Evolutionary conservation across 2,888 invertebrate species (phyloP).

Genomic region (Pandemis corylana): DNA sequence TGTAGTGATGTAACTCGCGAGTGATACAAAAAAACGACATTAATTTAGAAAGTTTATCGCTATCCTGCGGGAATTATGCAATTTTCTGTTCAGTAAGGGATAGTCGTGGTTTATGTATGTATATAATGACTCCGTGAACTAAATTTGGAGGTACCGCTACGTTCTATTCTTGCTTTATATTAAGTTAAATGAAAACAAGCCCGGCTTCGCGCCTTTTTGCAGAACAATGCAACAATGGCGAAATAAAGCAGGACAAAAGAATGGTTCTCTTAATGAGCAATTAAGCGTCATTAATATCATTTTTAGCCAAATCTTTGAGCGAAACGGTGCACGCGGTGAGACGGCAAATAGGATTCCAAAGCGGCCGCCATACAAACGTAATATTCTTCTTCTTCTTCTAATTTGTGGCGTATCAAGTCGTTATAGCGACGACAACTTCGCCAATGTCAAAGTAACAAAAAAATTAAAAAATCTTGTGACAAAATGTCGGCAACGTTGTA

Average conservation of each 20-base stretch:
- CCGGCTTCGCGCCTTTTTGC: neutral
- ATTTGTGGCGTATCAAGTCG: too few species aligned
- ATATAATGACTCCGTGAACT: neutral
- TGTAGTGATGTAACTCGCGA: neutral
- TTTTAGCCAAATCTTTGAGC: constrained; percentile 25
- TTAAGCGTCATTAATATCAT: constrained; percentile 26
- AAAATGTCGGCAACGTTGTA: too few species aligned
- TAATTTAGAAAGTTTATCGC: neutral
- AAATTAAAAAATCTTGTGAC: too few species aligned
- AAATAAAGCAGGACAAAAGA: constrained; percentile 22
- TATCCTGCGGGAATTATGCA: too few species aligned
- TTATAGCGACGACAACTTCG: too few species aligned
- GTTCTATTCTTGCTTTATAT: neutral
- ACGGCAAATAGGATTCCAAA: neutral
- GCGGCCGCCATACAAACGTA: neutral
- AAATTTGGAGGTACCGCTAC: neutral
- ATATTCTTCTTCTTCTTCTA: too few species aligned
- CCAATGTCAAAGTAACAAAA: too few species aligned
- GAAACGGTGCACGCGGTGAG: constrained; percentile 5
- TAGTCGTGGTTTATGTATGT: too few species aligned
- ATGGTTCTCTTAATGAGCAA: constrained; percentile 22
- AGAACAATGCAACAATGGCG: constrained; percentile 15
- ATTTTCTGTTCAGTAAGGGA: too few species aligned
- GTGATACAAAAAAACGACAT: neutral
- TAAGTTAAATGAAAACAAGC: constrained; percentile 2